Conservation (phyloP, 2,888 invertebrate genomes). For the Axea sp. region DNA sequence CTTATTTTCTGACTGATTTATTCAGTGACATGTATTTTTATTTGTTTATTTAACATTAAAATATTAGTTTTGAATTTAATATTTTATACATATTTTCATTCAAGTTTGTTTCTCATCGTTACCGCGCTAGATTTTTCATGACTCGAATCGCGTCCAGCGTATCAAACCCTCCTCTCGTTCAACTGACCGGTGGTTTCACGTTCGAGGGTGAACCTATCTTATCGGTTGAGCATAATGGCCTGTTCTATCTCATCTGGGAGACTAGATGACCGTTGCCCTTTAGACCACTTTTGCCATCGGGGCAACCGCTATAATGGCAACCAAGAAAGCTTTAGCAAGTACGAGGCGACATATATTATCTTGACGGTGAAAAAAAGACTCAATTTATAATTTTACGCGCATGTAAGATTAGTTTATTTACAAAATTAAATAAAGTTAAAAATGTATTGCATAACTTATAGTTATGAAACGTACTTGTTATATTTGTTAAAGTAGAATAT, state of each 20-base stretch:
- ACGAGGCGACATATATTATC: conserved; percentile 58
- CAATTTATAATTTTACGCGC: conserved; percentile 51
- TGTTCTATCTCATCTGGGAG: conserved; percentile 77
- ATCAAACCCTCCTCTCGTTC: conserved; percentile 70
- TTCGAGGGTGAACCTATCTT: conserved; percentile 75
- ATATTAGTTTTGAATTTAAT: too few relatives aligned
- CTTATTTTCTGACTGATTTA: too few relatives aligned
- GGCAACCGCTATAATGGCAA: conserved; percentile 70
- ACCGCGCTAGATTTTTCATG: conserved; percentile 78
- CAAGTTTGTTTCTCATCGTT: conserved; percentile 62
- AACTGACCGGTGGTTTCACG: conserved; percentile 65
- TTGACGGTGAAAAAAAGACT: conserved; percentile 56
- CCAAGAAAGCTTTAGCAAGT: conserved; percentile 58
- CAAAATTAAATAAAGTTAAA: background rate
- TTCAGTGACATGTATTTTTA: too few relatives aligned
- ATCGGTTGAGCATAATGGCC: conserved; percentile 76
- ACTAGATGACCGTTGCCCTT: conserved; percentile 75
- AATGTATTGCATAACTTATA: background rate
- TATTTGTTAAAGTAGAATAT: too few relatives aligned
- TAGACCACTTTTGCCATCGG: conserved; percentile 73
- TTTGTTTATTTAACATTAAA: conserved; percentile 7
- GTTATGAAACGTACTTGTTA: too few relatives aligned
- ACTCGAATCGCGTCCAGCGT: conserved; percentile 76
- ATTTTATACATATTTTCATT: too few relatives aligned
- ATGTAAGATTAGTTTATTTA: conserved; percentile 35